Evolutionary conservation across 2,113 vertebrate genomes (phyloP).

Genomic region (Lophura nycthemera): DNA sequence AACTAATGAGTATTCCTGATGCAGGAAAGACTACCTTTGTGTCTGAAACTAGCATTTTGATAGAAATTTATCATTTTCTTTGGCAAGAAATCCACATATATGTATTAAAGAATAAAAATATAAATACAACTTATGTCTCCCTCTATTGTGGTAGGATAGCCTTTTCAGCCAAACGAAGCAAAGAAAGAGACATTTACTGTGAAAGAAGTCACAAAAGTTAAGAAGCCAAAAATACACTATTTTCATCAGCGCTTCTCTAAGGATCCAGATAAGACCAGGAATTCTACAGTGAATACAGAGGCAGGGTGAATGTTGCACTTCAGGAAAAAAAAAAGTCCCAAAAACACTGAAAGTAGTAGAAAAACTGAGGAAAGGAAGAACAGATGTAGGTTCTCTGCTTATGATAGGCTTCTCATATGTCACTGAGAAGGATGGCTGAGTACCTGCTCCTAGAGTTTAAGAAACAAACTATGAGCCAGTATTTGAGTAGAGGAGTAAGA

Average conservation of each 20-base stretch:
- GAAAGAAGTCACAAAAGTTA: background rate
- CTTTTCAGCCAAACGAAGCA: background rate
- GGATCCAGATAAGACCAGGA: background rate
- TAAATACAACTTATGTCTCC: background rate
- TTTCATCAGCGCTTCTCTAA: background rate
- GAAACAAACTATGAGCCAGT: fast-evolving
- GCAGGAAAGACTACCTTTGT: background rate
- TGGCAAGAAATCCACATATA: background rate
- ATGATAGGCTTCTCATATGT: background rate
- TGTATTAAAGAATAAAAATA: background rate
- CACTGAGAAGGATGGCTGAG: background rate
- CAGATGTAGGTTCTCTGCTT: background rate
- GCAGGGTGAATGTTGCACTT: background rate
- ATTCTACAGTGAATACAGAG: background rate
- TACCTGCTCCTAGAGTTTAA: background rate
- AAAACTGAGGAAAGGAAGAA: background rate
- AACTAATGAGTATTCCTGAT: background rate
- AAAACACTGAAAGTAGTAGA: background rate
- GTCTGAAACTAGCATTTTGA: background rate
- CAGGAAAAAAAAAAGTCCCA: background rate
- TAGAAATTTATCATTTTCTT: background rate
- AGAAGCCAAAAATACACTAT: background rate
- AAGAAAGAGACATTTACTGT: background rate
- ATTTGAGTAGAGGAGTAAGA: background rate
- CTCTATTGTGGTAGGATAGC: background rate